Percentiles rank a stretch among this genome's conserved stretches.
Evolutionary conservation across 2,888 invertebrate genomes (phyloP).

Genomic region (Hirtodrosophila confusa): DNA sequence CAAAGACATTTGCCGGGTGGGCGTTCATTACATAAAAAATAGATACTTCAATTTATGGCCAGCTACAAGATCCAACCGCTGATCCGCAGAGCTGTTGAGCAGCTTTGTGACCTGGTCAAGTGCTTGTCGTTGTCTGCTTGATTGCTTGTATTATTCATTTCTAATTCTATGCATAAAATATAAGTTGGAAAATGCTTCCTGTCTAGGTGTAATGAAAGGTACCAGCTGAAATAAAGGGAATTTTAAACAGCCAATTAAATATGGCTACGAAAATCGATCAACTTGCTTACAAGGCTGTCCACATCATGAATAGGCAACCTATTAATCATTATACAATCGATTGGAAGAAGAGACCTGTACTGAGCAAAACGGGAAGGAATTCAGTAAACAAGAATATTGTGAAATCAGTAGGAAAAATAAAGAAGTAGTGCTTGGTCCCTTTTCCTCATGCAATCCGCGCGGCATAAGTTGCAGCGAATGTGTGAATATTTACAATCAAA

Average conservation of each 20-base stretch:
- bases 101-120: conserved; percentile 43
- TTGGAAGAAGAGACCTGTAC: no score
- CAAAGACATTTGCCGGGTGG: conserved; percentile 62
- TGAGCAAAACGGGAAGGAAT: no score
- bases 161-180: conserved; percentile 19
- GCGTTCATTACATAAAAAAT: conserved; percentile 54
- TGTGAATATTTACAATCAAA: no score
- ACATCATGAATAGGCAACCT: conserved; percentile 23
- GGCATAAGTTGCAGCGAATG: no score
- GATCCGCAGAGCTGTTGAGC: conserved; percentile 19
- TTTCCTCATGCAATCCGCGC: no score
- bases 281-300: conserved; percentile 17
- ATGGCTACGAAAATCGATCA: conserved; percentile 13
- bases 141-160: conserved; percentile 18
- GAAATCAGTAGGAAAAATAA: no score
- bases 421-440: no score
- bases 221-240: conserved; percentile 1
- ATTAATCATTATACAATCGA: conserved; percentile 6
- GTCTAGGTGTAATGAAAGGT: conserved; percentile 13
- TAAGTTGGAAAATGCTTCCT: conserved; percentile 17
- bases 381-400: no score
- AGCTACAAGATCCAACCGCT: conserved; percentile 13
- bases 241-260: conserved; percentile 15
- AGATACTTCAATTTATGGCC: conserved; percentile 48
- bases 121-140: conserved; percentile 11